A percentile compares a stretch with the other conserved stretches of the same genome.
phyloP scores from a whole-genome alignment of 2,888 invertebrate species.

The Apodemia duryi region DNA sequence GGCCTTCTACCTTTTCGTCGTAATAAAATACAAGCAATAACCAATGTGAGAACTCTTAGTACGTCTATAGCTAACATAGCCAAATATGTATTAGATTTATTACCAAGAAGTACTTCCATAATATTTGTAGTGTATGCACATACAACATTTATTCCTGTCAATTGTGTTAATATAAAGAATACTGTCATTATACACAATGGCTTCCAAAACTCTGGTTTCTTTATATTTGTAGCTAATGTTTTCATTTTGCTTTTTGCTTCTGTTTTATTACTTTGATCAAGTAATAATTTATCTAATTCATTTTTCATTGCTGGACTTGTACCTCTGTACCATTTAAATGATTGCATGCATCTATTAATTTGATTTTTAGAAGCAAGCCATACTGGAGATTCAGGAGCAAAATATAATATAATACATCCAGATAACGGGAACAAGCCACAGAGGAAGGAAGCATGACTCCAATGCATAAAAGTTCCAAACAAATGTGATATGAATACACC shows the following conservation, averaged over 20 bases:
- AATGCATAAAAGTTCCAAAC: conserved; percentile 81
- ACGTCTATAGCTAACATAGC: conserved; percentile 83
- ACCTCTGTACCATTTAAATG: conserved; percentile 82
- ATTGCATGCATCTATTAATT: conserved; percentile 76
- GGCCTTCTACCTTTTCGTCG: conserved; percentile 81
- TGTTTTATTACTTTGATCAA: conserved; percentile 54
- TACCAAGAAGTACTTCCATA: conserved; percentile 79
- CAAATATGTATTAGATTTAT: conserved; percentile 72
- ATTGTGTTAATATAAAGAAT: conserved; percentile 83
- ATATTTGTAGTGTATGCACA: conserved; percentile 85
- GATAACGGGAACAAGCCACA: conserved; percentile 75
- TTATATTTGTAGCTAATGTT: conserved; percentile 58
- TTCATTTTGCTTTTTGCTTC: conserved; percentile 50
- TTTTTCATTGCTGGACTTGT: conserved; percentile 58
- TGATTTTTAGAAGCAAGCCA: conserved; percentile 83
- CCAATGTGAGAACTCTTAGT: conserved; percentile 80
- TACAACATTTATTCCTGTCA: conserved; percentile 85
- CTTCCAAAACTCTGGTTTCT: conserved; percentile 79
- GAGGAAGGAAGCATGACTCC: conserved; percentile 78
- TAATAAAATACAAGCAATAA: conserved; percentile 79
- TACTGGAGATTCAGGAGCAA: conserved; percentile 84
- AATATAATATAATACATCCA: conserved; percentile 72
- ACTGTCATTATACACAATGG: conserved; percentile 81
- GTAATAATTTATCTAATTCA: conserved; percentile 73
- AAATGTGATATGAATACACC: conserved; percentile 83